Evolutionary conservation across 2,797 vertebrate species (phyloP).

Genomic region (Perodicticus potto): DNA sequence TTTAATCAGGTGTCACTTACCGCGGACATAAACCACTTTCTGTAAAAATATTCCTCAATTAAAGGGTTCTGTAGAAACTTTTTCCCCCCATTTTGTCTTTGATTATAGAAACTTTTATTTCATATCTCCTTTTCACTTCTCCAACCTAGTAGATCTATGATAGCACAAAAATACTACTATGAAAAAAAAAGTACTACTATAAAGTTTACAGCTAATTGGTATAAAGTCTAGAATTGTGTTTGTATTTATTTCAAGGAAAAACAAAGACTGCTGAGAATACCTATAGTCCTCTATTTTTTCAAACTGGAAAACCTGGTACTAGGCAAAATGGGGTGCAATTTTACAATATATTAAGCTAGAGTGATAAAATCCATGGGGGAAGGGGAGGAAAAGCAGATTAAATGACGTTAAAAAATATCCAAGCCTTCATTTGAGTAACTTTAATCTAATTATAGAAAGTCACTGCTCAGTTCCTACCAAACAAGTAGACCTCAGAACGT

Average conservation of each 20-base stretch:
- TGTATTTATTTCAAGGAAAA: conserved; percentile 80
- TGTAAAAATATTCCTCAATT: background rate
- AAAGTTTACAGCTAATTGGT: conserved; percentile 56
- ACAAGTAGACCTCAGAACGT: conserved; percentile 91
- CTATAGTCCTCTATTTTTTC: conserved; percentile 47
- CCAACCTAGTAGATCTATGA: conserved; percentile 38
- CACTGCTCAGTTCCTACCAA: conserved; percentile 86
- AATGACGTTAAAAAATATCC: conserved; percentile 87
- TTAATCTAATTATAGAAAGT: conserved; percentile 90
- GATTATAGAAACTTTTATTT: conserved; percentile 47
- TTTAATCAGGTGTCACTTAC: background rate
- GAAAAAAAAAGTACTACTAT: background rate
- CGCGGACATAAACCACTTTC: background rate
- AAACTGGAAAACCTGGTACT: conserved; percentile 77
- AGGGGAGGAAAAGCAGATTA: conserved; percentile 78
- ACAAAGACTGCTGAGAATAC: conserved; percentile 81
- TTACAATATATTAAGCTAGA: conserved; percentile 77
- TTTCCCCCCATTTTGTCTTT: background rate
- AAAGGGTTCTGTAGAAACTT: background rate
- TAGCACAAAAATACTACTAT: background rate
- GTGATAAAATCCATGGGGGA: conserved; percentile 78
- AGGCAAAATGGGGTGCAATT: conserved; percentile 71
- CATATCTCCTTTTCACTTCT: conserved; percentile 57
- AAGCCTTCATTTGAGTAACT: conserved; percentile 89
- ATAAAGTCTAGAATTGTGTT: conserved; percentile 42